These are phyloP conservation scores for Myxocyprinus asiaticus DNA, from an alignment of 2,113 vertebrate genomes.

Conservation along the genomic window DNA sequence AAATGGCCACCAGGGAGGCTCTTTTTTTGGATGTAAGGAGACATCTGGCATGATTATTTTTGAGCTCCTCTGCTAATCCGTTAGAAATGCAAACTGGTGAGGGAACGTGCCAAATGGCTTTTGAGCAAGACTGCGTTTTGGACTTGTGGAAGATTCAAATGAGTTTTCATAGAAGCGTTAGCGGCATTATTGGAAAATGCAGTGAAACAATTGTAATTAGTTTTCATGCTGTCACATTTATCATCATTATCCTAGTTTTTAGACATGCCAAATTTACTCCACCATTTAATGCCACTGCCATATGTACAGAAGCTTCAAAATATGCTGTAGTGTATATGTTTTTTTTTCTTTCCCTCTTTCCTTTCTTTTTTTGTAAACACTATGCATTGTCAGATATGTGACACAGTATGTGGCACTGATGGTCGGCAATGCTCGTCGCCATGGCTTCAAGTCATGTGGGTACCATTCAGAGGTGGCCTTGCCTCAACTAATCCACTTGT, in stretches of 20 bases:
- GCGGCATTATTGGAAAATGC: conserved; percentile 88
- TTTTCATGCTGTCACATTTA: conserved; percentile 94
- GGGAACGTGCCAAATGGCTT: conserved; percentile 86
- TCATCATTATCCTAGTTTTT: conserved; percentile 97
- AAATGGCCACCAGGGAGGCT: conserved; percentile 72
- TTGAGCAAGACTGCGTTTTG: conserved; percentile 86
- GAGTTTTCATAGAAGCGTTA: conserved; percentile 81
- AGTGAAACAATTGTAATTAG: conserved; percentile 94
- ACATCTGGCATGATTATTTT: conserved; percentile 82
- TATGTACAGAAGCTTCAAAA: conserved; percentile 85
- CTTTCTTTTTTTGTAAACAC: conserved; percentile 81
- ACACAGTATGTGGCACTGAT: conserved; percentile 62
- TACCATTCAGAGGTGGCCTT: conserved; percentile 77
- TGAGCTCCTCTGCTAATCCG: conserved; percentile 85
- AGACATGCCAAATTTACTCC: conserved; percentile 92
- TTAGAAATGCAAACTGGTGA: conserved; percentile 83
- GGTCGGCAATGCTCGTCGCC: conserved; percentile 51
- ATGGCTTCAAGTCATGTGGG: conserved; percentile 67
- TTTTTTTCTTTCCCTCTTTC: conserved; percentile 81
- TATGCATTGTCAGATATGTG: conserved; percentile 66
- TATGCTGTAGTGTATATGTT: conserved; percentile 83
- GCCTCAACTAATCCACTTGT: conserved; percentile 79
- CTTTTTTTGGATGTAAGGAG: conserved; percentile 68
- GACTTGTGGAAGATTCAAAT: conserved; percentile 83
- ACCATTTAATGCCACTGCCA: conserved; percentile 83